A percentile compares a stretch with the other conserved stretches of the same genome.
These are phyloP conservation scores for Gadopsis bispinosus DNA, from an alignment of 2,797 vertebrate species.

Conservation along the genomic window DNA sequence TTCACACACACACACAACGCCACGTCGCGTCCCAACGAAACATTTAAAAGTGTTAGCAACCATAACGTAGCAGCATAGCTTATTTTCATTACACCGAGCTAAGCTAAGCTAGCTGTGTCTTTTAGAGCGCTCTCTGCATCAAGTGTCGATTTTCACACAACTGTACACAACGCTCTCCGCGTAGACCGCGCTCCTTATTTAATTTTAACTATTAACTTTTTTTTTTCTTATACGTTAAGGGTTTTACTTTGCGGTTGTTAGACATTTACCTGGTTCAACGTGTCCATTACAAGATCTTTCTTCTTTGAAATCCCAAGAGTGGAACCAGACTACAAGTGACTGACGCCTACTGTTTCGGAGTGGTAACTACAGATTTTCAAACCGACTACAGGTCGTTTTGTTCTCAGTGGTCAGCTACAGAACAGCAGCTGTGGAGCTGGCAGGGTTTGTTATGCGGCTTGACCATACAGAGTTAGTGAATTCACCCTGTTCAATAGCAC, in stretches of 20 bases:
- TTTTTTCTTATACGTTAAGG: neutral
- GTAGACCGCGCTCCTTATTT: too few relatives aligned
- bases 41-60: neutral
- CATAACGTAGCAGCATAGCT: too few relatives aligned
- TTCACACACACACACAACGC: too few relatives aligned
- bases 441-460: neutral
- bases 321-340: neutral
- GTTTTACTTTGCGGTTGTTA: too few relatives aligned
- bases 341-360: conserved; percentile 61
- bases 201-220: neutral
- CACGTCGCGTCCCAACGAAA: too few relatives aligned
- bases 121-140: neutral
- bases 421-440: neutral
- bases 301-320: neutral
- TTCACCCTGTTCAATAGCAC: neutral
- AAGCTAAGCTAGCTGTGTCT: neutral
- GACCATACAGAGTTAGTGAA: neutral
- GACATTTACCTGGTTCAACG: conserved; percentile 62
- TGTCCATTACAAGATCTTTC: conserved; percentile 30
- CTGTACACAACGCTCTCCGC: neutral
- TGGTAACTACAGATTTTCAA: neutral
- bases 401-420: too few relatives aligned
- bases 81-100: neutral
- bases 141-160: neutral
- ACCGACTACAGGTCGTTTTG: neutral